A percentile compares a stretch with the other conserved stretches of the same genome.
These are phyloP conservation scores for Pandion haliaetus DNA, from an alignment of 2,113 vertebrate genomes.

Conservation along the genomic window DNA sequence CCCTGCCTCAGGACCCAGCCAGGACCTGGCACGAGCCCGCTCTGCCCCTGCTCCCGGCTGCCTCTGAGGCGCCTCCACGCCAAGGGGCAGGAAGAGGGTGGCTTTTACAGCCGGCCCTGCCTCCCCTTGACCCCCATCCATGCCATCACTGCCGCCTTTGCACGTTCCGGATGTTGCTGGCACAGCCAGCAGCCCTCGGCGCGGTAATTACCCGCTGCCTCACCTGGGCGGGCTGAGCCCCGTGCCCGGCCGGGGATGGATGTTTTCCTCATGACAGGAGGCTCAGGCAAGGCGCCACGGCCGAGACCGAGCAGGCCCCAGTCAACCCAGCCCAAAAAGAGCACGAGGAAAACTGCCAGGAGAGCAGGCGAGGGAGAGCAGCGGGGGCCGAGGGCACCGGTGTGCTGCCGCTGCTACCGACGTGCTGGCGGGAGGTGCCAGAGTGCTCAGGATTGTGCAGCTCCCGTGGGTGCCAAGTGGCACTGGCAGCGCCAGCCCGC, in stretches of 20 bases:
- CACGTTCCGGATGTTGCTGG: background rate
- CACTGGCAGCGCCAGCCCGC: background rate
- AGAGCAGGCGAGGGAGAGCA: background rate
- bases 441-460: background rate
- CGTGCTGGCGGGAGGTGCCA: background rate
- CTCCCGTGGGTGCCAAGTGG: accelerated
- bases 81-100: background rate
- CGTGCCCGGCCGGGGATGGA: background rate
- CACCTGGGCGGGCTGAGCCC: background rate
- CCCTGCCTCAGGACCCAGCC: background rate
- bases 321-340: background rate
- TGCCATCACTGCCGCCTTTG: background rate
- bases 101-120: background rate
- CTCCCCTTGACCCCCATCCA: background rate
- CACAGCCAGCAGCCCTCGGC: background rate
- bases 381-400: background rate
- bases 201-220: background rate
- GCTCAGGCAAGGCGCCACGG: background rate
- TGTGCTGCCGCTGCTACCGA: accelerated
- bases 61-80: accelerated
- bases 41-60: background rate
- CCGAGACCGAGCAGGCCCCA: background rate
- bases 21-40: accelerated
- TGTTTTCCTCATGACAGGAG: slow-evolving; percentile 55
- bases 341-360: accelerated